Conservation (phyloP, 2,797 vertebrate species). For the Notoglanidium macrostoma region DNA sequence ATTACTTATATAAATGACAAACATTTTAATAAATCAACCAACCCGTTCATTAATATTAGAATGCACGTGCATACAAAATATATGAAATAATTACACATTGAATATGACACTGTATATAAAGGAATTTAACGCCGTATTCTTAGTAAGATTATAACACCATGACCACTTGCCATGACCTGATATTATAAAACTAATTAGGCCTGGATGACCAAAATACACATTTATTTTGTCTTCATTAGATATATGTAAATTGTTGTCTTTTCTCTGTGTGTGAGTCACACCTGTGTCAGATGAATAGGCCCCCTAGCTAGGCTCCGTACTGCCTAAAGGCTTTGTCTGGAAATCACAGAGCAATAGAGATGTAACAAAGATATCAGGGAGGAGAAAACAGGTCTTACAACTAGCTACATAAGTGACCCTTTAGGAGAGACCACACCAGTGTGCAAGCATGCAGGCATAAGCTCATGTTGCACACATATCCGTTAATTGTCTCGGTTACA, state of each 20-base stretch:
- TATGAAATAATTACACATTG: not conserved
- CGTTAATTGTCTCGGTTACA: not conserved
- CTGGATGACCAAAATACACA: not conserved
- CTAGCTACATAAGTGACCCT: conserved; percentile 2
- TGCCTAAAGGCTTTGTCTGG: conserved; percentile 23
- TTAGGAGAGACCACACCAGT: not conserved
- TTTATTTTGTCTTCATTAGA: not conserved
- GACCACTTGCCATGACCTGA: not conserved
- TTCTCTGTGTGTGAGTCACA: not conserved
- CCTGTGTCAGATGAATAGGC: not conserved
- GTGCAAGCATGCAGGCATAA: too few relatives aligned
- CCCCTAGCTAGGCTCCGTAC: not conserved
- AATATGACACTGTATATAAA: not conserved
- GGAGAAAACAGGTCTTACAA: conserved; percentile 30
- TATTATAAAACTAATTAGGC: not conserved
- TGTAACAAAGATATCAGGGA: conserved; percentile 6
- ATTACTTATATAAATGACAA: not conserved
- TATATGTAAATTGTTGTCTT: not conserved
- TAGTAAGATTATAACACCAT: not conserved
- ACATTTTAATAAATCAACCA: not conserved
- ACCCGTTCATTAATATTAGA: not conserved
- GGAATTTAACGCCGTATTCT: not conserved
- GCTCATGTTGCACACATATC: not conserved
- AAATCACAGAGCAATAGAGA: not conserved
- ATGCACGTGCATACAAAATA: not conserved